Percentiles rank a stretch among this genome's conserved stretches.
Evolutionary conservation across 2,888 invertebrate species (phyloP).

Genomic region (Hesperia comma): DNA sequence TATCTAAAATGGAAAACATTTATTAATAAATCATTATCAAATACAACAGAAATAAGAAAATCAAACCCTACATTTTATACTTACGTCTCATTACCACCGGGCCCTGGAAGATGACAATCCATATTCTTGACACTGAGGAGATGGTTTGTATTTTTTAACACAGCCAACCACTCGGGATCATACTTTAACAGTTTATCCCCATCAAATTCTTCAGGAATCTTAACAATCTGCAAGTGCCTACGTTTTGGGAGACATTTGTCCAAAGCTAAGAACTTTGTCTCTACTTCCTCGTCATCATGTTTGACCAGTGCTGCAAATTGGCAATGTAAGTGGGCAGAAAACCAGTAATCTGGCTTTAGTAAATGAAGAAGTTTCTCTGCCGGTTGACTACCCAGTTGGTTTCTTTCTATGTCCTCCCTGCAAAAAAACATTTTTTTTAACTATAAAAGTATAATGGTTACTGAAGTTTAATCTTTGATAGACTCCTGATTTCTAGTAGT

Average conservation of each 20-base stretch:
- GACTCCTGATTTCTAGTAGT: too few relatives aligned
- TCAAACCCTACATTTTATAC: slow-evolving; percentile 5
- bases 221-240: slow-evolving; percentile 94
- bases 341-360: slow-evolving; percentile 96
- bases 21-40: background rate
- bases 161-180: slow-evolving; percentile 97
- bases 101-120: slow-evolving; percentile 92
- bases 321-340: slow-evolving; percentile 98
- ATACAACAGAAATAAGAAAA: slow-evolving; percentile 1
- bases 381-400: slow-evolving; percentile 94
- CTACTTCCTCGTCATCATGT: slow-evolving; percentile 83
- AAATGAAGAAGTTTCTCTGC: slow-evolving; percentile 91
- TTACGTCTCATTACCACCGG: slow-evolving; percentile 87
- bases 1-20: slow-evolving; percentile 77
- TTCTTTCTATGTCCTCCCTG: slow-evolving; percentile 91
- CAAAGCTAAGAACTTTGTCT: slow-evolving; percentile 94
- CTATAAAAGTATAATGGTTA: too few relatives aligned
- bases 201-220: slow-evolving; percentile 83
- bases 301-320: slow-evolving; percentile 95
- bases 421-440: slow-evolving; percentile 50
- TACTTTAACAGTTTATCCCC: slow-evolving; percentile 85
- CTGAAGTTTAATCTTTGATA: too few relatives aligned
- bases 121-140: slow-evolving; percentile 88
- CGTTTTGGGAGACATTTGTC: slow-evolving; percentile 97
- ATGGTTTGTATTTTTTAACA: slow-evolving; percentile 95